Evolutionary conservation across 2,797 vertebrate genomes (phyloP), one percentile per base, ranked within the genome.

Genomic region (Sciurus vulgaris): DNA sequence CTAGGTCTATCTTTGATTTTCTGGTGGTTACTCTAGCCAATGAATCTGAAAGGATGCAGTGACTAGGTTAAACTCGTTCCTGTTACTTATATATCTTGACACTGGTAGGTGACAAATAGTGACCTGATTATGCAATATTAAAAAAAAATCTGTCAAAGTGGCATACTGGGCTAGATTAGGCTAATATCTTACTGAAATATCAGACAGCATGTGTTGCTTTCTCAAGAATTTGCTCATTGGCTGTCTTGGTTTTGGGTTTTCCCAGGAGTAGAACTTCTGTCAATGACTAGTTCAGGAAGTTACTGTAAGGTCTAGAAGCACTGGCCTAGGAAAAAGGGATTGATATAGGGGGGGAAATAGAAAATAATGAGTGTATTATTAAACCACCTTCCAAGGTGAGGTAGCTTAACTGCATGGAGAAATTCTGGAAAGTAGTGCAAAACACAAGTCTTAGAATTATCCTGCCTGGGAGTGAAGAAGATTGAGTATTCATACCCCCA

Each of bases 1-100:
- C 17, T 93, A 69, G 20, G 24, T 76, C 94, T 20, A 76, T 51
- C 18, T n/a, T 73, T 93, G 20, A 77, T 95, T 65, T 73, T 88
- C n/a, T 49, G 20, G 2, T 90, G 44, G 74, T 73, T 22, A 63
- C 26, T 93, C 35, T n/a, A 65, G 26, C 54, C 49, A 51, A 1
- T 20, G 3, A 17, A 26, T 3, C 18, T 92, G 12, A 3, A 74
- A 86, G 35, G 33, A 73, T 78, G 78, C 15, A 92, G 41, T 0
- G 7, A 47, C 30, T 70, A 11, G 49, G 33, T 76, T 59, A 87
- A 90, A 69, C 67, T 47, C 2, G 11, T 56, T 12, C 44, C 12
- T 90, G 5, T 81, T 94, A 22, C 30, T 67, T 79, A 63, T 24
- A 35, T 72, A 67, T 93, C 18, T 74, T 79, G 33, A 82, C 65